Evolutionary conservation across 1,140 invertebrate species (phyloP).

Genomic region (Nephotettix cincticeps): DNA sequence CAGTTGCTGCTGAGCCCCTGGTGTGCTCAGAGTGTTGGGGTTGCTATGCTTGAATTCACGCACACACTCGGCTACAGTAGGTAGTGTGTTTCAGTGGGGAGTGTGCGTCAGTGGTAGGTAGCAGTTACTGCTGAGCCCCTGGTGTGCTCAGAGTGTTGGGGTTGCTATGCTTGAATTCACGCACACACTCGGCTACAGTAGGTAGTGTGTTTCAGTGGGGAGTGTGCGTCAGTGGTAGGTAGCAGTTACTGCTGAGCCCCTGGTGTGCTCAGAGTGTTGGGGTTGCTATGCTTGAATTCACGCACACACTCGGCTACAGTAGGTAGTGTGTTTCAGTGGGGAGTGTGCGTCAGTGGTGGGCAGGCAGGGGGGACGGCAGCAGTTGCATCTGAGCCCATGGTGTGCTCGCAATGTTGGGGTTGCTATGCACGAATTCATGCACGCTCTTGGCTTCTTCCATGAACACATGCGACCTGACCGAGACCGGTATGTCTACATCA

Average conservation of each 20-base stretch:
- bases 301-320: slow-evolving; percentile 53
- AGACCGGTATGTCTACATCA: slow-evolving; percentile 52
- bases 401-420: slow-evolving; percentile 42
- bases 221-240: background rate
- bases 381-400: background rate
- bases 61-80: slow-evolving; percentile 56
- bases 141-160: too few relatives aligned
- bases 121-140: too few relatives aligned
- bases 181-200: slow-evolving; percentile 52
- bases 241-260: background rate
- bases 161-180: slow-evolving; percentile 54
- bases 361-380: background rate
- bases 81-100: too few relatives aligned
- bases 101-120: background rate
- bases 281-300: slow-evolving; percentile 54
- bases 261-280: slow-evolving; percentile 39
- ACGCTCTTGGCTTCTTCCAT: slow-evolving; percentile 55
- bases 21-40: slow-evolving; percentile 40
- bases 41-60: slow-evolving; percentile 55
- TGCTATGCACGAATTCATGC: slow-evolving; percentile 56
- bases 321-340: too few relatives aligned
- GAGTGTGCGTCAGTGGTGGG: background rate
- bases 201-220: too few relatives aligned
- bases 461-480: slow-evolving; percentile 57
- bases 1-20: background rate